phyloP scores from a whole-genome alignment of 2,888 invertebrate genomes.

The Andrena camellia region DNA sequence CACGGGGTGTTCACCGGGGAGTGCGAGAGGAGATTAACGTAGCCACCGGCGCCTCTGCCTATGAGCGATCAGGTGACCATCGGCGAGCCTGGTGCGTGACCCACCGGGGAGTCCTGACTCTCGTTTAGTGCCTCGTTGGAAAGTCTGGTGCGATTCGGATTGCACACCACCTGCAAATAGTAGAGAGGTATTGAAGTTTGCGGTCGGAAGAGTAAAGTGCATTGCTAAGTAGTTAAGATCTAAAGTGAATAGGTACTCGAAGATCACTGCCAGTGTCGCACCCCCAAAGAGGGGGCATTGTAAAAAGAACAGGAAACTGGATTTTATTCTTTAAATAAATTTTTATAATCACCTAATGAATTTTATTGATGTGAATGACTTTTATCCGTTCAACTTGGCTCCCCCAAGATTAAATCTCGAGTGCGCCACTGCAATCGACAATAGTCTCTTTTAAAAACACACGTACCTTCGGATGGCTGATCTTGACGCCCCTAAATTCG shows the following conservation, averaged over 20 bases:
- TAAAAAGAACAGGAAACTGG: no score
- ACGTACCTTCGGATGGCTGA: conserved; percentile 86
- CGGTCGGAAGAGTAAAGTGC: neutral
- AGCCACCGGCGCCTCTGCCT: conserved; percentile 71
- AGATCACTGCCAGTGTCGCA: no score
- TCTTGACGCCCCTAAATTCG: conserved; percentile 88
- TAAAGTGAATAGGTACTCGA: no score
- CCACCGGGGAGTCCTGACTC: conserved; percentile 55
- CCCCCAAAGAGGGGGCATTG: no score
- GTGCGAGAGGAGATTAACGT: conserved; percentile 76
- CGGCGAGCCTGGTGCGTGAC: conserved; percentile 38
- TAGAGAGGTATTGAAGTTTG: neutral
- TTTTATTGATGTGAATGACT: no score
- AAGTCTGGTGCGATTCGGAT: conserved; percentile 59
- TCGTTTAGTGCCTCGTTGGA: conserved; percentile 74
- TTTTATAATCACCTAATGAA: no score
- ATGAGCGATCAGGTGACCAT: conserved; percentile 77
- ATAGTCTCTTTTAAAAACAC: neutral
- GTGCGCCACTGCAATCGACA: no score
- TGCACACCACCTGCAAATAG: conserved; percentile 70
- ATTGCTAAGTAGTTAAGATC: no score
- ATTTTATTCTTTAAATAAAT: no score
- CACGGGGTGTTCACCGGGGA: conserved; percentile 78
- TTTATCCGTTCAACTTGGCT: no score
- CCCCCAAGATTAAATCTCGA: no score